phyloP scores from a whole-genome alignment of 1,140 invertebrate genomes.

The Zaprionus kolodkinae region DNA sequence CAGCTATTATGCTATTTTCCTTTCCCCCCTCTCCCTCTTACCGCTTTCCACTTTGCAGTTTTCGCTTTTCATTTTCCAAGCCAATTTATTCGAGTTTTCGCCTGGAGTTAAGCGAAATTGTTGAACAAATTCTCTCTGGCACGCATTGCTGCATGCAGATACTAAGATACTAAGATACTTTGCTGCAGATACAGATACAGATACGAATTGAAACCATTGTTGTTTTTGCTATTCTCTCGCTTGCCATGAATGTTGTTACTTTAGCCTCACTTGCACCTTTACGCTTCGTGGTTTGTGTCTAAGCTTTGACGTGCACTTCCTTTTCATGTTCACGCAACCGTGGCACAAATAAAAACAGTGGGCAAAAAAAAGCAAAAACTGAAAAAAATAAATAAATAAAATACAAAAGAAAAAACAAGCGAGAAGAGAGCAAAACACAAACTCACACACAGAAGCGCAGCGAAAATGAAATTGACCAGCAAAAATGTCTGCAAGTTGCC shows the following conservation, averaged over 20 bases:
- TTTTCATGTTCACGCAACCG: slow-evolving; percentile 78
- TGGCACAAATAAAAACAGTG: slow-evolving; percentile 57
- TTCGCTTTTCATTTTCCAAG: slow-evolving; percentile 74
- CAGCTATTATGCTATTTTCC: slow-evolving; percentile 25
- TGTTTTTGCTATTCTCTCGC: slow-evolving; percentile 13
- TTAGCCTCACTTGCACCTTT: slow-evolving; percentile 81
- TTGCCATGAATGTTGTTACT: slow-evolving; percentile 79
- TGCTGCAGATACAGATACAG: slow-evolving; percentile 19
- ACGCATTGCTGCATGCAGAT: slow-evolving; percentile 75
- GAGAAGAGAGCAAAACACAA: background rate
- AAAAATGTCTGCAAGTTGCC: background rate
- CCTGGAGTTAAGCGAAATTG: slow-evolving; percentile 71
- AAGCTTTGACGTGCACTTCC: slow-evolving; percentile 83
- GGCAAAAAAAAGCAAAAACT: slow-evolving; percentile 37
- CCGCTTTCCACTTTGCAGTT: slow-evolving; percentile 44
- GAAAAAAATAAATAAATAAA: slow-evolving; percentile 7
- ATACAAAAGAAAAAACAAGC: background rate
- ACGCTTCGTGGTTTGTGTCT: slow-evolving; percentile 81
- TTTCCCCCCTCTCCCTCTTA: background rate
- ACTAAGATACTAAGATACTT: slow-evolving; percentile 24
- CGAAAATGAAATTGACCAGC: slow-evolving; percentile 3
- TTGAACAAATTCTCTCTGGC: slow-evolving; percentile 79
- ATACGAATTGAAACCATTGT: slow-evolving; percentile 43
- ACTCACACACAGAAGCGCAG: background rate
- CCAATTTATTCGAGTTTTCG: slow-evolving; percentile 58